These are phyloP conservation scores for Drosophila sproati DNA, from an alignment of 1,140 invertebrate genomes.

Conservation along the genomic window DNA sequence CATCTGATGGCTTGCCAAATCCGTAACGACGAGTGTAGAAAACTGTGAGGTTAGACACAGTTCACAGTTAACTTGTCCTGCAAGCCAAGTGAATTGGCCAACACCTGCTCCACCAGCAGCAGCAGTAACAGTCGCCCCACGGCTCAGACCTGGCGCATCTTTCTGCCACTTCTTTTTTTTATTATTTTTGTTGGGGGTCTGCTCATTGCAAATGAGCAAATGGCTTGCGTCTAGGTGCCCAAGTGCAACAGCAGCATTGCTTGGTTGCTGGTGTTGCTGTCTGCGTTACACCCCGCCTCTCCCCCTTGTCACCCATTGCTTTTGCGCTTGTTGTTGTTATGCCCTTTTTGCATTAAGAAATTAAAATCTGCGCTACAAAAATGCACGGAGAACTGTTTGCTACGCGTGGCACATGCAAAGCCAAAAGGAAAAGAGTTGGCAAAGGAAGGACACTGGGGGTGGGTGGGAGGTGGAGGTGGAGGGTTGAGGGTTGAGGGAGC, in stretches of 20 bases:
- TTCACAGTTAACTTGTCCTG: constrained; percentile 4
- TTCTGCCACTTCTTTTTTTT: no score
- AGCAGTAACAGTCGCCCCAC: no score
- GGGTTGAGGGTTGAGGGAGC: not conserved
- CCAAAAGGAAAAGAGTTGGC: not conserved
- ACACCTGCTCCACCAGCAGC: not conserved
- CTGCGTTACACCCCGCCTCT: not conserved
- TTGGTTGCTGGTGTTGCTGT: constrained; percentile 1
- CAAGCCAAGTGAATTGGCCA: constrained; percentile 5
- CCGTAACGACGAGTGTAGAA: not conserved
- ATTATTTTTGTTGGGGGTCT: not conserved
- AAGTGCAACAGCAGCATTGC: not conserved
- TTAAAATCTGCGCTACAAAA: constrained; percentile 78
- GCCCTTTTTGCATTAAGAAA: constrained; percentile 81
- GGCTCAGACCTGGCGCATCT: not conserved
- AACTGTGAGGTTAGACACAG: not conserved
- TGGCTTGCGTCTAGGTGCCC: constrained; percentile 18
- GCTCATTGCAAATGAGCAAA: not conserved
- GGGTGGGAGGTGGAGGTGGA: not conserved
- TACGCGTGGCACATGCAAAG: constrained; percentile 12
- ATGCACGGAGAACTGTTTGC: constrained; percentile 46
- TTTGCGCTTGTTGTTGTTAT: constrained; percentile 26
- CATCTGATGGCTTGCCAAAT: not conserved
- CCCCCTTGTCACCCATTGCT: not conserved
- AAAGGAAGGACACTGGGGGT: not conserved